Evolutionary conservation across 2,888 invertebrate species (phyloP), one percentile per base, ranked within the genome.

Genomic region (Noctuana brunneofusca): DNA sequence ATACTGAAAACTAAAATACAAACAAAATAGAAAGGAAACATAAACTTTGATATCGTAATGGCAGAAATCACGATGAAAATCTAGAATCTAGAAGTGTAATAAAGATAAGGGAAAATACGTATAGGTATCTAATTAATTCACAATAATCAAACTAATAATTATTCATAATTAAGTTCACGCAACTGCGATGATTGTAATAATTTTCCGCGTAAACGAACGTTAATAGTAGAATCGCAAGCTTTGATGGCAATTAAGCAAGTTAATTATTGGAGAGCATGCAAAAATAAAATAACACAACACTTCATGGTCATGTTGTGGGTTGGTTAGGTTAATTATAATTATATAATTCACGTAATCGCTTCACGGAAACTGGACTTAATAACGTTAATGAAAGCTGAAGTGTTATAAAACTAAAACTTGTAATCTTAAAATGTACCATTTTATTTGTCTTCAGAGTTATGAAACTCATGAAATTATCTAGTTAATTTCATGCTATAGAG

Each of bases 161-260:
- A 58, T 41, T 41, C 58, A 30, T 58, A 58, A 58, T 58, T 58
- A 58, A 41, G 50, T 52, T 52, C 58, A 58, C 58, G 50, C 50
- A 9, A 58, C 38, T 8, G 22, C 50, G 27, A 58, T 52, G 41
- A 58, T 53, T 49, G 16, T 59, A 35, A 46, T 35, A 59, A 48
- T 48, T 53, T 59, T 43, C 43, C 43, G 43, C 59, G 32, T 53
- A 22, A 32, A 30, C 53, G 22, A 22, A 35, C 46, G 53, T 30
- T 60, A 60, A 60, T 60, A 46, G 59, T 18, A 46, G 59, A 60
- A 60, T 60, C 43, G 46, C 53, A 60, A 60, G 59, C 32, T 48
- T 53, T 27, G 43, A 35, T 11, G 53, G 46, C 46, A 54, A 60
- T 60, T 32, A 46, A 46, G 46, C 20, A 14, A 35, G 22, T 24